Base-by-base conservation (phyloP, 2,888 invertebrate species). In the Tenthredo distinguenda region DNA sequence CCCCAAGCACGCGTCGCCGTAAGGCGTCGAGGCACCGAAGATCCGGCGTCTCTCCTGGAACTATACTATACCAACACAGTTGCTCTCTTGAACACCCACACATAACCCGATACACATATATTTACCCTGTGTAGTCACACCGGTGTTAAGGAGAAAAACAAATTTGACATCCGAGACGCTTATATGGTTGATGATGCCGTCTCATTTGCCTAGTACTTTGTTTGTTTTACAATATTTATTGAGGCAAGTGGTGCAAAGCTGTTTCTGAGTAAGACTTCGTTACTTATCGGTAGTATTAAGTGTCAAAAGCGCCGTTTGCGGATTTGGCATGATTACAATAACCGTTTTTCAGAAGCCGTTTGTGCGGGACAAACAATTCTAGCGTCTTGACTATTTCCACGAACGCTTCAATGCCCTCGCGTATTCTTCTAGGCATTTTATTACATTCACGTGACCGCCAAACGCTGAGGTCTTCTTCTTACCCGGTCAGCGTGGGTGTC, bases 1-100 rank as follows among this genome's bases (percentile, higher is more conserved):
- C 18, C 40, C 81, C 31, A 62, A 40, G 81, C 81, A 81, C 81
- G 81, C 81, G 47, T 81, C 58, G 21, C 34, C 37, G 58, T 62
- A 58, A 81, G 81, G 81, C 81, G 81, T 81, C 62, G 58, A 58
- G 81, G 58, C 62, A 81, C 37, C 37, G 21, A 21, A 81, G 81
- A 62, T 58, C 58, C 58, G 58, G 58, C 62, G 81, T 81, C 62
- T 81, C 58, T 81, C 50, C 58, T 37, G 81, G 81, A 21, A 81
- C 58, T 62, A 62, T 81, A 15, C 47, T 47, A 81, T 62, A 81
- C 81, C 58, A 62, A 37, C 40, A 34, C 79, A 79, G 18, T 55
- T 31, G 12, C 47, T 55, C 77, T 50, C 50, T 31, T 18, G 7
- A 18, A n/a, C 72, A 74, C 74, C 12, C 31, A 40, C n/a, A 74